Percentiles rank a stretch among this genome's conserved stretches.
These are phyloP conservation scores for Stenopsyche tienmushanensis DNA, from an alignment of 1,140 invertebrate genomes.

Conservation along the genomic window DNA sequence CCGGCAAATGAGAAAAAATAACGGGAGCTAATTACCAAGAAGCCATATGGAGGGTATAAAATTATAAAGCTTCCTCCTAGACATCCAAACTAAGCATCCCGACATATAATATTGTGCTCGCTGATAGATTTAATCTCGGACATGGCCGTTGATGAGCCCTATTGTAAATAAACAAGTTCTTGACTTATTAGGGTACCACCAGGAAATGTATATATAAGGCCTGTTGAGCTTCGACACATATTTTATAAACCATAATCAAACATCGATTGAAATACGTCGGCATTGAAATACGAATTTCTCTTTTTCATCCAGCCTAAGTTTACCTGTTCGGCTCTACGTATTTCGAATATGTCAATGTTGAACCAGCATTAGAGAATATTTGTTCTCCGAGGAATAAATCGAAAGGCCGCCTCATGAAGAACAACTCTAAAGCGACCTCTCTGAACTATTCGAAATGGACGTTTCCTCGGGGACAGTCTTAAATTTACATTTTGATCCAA, in stretches of 20 bases:
- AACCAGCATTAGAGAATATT: background rate
- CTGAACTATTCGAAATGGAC: background rate
- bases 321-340: background rate
- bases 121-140: slow-evolving; percentile 6
- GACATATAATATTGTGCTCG: background rate
- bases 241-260: too few species aligned
- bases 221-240: too few species aligned
- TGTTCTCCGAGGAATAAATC: background rate
- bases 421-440: background rate
- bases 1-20: slow-evolving; percentile 6
- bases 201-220: too few species aligned
- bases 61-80: background rate
- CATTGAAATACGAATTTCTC: too few species aligned
- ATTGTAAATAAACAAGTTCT: slow-evolving; percentile 8
- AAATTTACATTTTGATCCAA: background rate
- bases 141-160: too few species aligned
- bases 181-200: too few species aligned
- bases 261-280: too few species aligned
- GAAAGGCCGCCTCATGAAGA: too few species aligned
- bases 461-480: background rate
- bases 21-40: slow-evolving; percentile 13
- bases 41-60: slow-evolving; percentile 20
- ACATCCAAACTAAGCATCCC: background rate
- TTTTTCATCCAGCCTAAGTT: too few species aligned
- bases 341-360: background rate